Evolutionary conservation across 2,113 vertebrate species (phyloP).

Genomic region (Alectura lathami): DNA sequence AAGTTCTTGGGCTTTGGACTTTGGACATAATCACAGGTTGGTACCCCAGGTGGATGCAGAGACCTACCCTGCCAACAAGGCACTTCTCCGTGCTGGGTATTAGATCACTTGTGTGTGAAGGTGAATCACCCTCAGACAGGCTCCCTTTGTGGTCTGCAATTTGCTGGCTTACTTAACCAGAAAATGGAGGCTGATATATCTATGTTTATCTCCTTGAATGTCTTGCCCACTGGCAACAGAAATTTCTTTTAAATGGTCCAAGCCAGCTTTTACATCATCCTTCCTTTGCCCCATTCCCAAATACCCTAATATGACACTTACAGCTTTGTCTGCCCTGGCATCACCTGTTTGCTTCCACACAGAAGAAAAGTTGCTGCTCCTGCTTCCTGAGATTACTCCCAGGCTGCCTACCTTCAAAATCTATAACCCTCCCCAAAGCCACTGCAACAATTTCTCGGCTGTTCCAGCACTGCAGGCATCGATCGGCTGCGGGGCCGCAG

Average conservation of each 20-base stretch:
- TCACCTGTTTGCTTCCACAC: not conserved
- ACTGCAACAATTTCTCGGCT: slow-evolving; percentile 24
- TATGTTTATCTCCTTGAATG: not conserved
- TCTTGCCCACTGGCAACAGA: not conserved
- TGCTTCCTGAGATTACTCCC: slow-evolving; percentile 27
- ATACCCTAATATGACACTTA: not conserved
- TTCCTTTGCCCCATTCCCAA: not conserved
- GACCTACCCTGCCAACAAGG: not conserved
- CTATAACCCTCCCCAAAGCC: slow-evolving; percentile 46
- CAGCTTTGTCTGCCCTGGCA: not conserved
- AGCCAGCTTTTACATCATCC: not conserved
- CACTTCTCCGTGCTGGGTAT: not conserved
- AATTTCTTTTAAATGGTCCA: not conserved
- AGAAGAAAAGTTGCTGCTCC: not conserved
- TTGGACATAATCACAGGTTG: not conserved
- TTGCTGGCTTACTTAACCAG: not conserved
- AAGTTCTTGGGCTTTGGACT: not conserved
- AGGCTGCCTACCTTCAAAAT: slow-evolving; percentile 2
- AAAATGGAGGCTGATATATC: slow-evolving; percentile 3
- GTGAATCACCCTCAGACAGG: not conserved
- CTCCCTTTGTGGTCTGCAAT: not conserved
- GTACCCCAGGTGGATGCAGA: not conserved
- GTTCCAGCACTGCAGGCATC: slow-evolving; percentile 6
- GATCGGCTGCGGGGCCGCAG: not conserved
- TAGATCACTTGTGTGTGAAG: not conserved